Evolutionary conservation across 2,888 invertebrate genomes (phyloP).

Genomic region (Orgyia antiqua): DNA sequence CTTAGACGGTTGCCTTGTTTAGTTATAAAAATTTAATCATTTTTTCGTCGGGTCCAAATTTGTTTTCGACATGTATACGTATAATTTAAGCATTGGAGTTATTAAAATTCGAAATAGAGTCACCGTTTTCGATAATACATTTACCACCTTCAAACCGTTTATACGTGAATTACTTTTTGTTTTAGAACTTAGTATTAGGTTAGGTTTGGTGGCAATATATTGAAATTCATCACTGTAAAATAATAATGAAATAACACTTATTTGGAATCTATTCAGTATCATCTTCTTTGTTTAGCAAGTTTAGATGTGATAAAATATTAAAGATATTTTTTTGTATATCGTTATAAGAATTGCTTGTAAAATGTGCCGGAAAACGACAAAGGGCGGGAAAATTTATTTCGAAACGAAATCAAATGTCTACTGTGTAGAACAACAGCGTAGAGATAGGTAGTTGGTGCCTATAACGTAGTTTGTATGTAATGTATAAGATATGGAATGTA

Average conservation of each 20-base stretch:
- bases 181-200: constrained; percentile 12
- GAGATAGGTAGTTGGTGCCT: constrained; percentile 57
- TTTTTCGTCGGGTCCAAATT: constrained; percentile 64
- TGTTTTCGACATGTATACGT: constrained; percentile 66
- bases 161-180: constrained; percentile 14
- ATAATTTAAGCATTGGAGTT: constrained; percentile 56
- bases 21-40: constrained; percentile 34
- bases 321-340: too few relatives aligned
- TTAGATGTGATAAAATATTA: too few relatives aligned
- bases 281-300: too few relatives aligned
- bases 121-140: constrained; percentile 40
- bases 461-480: constrained; percentile 37
- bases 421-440: constrained; percentile 74
- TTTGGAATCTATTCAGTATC: too few relatives aligned
- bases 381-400: constrained; percentile 67
- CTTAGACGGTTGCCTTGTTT: constrained; percentile 81
- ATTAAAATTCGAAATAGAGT: constrained; percentile 65
- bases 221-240: constrained; percentile 12
- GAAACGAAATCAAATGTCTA: constrained; percentile 75
- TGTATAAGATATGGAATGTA: constrained; percentile 21
- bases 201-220: constrained; percentile 28
- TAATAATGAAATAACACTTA: constrained; percentile 14
- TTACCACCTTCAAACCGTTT: constrained; percentile 18
- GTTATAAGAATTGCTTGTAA: constrained; percentile 18
- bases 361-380: constrained; percentile 39